Percentiles rank a stretch among this genome's conserved stretches.
Conservation (phyloP, 2,888 invertebrate genomes). For the Germaria angustata region DNA sequence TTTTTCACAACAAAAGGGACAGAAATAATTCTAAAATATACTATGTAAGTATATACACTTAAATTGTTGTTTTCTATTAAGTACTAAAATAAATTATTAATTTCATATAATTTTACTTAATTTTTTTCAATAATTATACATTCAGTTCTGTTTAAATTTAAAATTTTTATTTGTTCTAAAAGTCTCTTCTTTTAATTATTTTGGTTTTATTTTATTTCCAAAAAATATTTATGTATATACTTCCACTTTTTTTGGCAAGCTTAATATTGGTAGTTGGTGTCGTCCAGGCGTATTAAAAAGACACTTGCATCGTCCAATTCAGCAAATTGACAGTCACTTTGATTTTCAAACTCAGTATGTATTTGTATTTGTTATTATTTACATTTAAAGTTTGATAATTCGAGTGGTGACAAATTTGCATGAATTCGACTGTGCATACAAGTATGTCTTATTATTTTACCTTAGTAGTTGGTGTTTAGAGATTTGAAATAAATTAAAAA, state of each 20-base stretch:
- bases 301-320: no score
- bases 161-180: constrained; percentile 12
- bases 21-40: not conserved
- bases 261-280: constrained; percentile 41
- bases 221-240: constrained; percentile 2
- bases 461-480: no score
- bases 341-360: not conserved
- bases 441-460: no score
- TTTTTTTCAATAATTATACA: not conserved
- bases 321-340: no score
- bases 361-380: not conserved
- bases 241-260: constrained; percentile 55
- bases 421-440: no score
- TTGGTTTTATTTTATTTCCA: constrained; percentile 29
- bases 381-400: no score
- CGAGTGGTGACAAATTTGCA: no score
- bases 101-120: constrained; percentile 12
- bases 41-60: not conserved
- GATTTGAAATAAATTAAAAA: no score
- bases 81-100: constrained; percentile 30
- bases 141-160: constrained; percentile 56
- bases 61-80: constrained; percentile 25
- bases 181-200: constrained; percentile 26
- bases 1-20: not conserved
- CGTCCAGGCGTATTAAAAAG: not conserved